Base-by-base conservation (phyloP, 2,113 vertebrate species). In the Engystomops pustulosus region DNA sequence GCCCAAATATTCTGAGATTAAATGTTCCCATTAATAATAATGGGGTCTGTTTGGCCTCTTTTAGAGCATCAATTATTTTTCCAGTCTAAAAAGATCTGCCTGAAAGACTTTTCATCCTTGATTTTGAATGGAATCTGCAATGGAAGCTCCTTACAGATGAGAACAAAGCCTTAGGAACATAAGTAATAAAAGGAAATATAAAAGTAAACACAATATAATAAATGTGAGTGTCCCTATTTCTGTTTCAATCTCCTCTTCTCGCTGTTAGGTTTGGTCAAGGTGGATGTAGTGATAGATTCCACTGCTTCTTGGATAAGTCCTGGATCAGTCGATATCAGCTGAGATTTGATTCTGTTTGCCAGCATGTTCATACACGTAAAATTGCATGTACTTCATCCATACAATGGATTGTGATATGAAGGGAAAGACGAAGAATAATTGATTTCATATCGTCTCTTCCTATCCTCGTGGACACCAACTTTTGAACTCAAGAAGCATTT, bases 401-500 rank as follows among this genome's bases (percentile, higher is more conserved):
- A 38, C 8, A 18, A 18, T 47, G n/a, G n/a, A 18, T 44, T 82
- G 25, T 68, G 65, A 44, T 55, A 71, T 74, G 49, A 36, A 20
- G 36, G 1, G 25, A 18, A 27, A 11, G 58, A 38, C 58, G 23
- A 10, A 55, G n/a, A 83, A 38, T 58, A 65, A 76, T 83, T 65
- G 81, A 65, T 83, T 51, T 41, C 36, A 72, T 60, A 72, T 44
- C 41, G 68, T 82, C 15, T 60, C 32, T 44, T 72, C 27, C n/a
- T 55, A 23, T 84, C n/a, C 6, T 78, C 7, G 14, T 20, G 30
- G 60, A 77, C 60, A 77, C 4, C 58, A 77, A 53, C 30, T 84
- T 69, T 69, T 77, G 82, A 84, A 75, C 15, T 25, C 2, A 5
- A 84, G 72, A 69, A 53, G 30, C 27, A 77, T 84, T 84, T 68